These are phyloP conservation scores for Urechis unicinctus DNA, from an alignment of 2,888 invertebrate species.

Conservation along the genomic window DNA sequence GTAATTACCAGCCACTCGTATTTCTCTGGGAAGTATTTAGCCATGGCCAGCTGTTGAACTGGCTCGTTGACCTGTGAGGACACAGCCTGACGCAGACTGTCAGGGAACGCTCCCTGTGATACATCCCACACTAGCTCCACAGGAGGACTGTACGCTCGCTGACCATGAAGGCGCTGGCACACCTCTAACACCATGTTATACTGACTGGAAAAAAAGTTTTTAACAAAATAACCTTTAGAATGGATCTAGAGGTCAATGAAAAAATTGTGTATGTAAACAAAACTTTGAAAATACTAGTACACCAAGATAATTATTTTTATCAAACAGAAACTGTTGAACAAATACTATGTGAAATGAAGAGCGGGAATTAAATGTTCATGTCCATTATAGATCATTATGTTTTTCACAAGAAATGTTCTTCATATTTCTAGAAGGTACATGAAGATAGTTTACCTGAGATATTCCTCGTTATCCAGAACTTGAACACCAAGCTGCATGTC, in stretches of 20 bases:
- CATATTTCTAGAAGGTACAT: too few species aligned
- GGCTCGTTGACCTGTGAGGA: conserved; percentile 24
- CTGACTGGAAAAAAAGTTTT: conserved; percentile 23
- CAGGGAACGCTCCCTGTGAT: conserved; percentile 26
- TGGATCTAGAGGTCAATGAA: too few species aligned
- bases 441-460: conserved; percentile 28
- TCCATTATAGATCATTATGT: too few species aligned
- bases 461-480: conserved; percentile 37
- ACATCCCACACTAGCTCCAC: conserved; percentile 39
- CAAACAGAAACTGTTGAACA: too few species aligned
- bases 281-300: too few species aligned
- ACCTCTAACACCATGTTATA: conserved; percentile 33
- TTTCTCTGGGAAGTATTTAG: conserved; percentile 36
- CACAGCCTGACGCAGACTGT: conserved; percentile 27
- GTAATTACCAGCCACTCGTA: conserved; percentile 36
- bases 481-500: conserved; percentile 33
- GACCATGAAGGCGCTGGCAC: conserved; percentile 28
- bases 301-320: too few species aligned
- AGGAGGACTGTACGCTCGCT: conserved; percentile 24
- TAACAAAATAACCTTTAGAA: not conserved
- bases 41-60: conserved; percentile 29
- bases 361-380: too few species aligned
- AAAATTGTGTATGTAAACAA: too few species aligned
- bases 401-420: not conserved
- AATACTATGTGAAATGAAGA: too few species aligned